These are phyloP conservation scores for Numenius arquata DNA, from an alignment of 2,113 vertebrate genomes.

Conservation along the genomic window DNA sequence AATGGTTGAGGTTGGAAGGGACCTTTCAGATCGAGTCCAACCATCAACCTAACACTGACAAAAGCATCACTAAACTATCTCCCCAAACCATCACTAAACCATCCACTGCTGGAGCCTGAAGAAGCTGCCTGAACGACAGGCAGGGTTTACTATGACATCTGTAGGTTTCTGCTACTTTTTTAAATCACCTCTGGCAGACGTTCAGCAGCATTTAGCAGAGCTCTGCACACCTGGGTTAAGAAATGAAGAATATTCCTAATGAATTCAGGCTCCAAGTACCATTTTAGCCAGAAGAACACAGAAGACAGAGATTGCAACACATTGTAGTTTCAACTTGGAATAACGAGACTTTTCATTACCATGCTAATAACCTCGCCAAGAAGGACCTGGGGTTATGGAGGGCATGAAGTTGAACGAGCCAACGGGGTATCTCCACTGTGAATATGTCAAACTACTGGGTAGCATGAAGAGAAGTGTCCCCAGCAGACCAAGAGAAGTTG, in stretches of 20 bases:
- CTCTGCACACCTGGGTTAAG: background rate
- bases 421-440: background rate
- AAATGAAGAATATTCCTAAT: background rate
- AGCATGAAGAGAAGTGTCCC: background rate
- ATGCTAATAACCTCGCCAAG: background rate
- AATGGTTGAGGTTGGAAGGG: background rate
- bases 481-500: background rate
- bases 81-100: background rate
- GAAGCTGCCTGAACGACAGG: accelerated
- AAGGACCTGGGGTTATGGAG: background rate
- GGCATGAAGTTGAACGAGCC: background rate
- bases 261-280: background rate
- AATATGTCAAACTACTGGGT: background rate
- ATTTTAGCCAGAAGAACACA: background rate
- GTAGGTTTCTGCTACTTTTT: background rate
- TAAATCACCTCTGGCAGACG: background rate
- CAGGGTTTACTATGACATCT: background rate
- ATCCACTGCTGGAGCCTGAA: background rate
- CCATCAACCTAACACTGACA: background rate
- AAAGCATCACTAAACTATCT: background rate
- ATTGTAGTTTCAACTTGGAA: background rate
- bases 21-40: background rate
- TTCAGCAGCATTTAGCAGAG: background rate
- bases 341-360: background rate
- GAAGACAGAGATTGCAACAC: background rate